Base-by-base conservation (phyloP, 2,113 vertebrate genomes). In the Mesembrinibis cayennensis region DNA sequence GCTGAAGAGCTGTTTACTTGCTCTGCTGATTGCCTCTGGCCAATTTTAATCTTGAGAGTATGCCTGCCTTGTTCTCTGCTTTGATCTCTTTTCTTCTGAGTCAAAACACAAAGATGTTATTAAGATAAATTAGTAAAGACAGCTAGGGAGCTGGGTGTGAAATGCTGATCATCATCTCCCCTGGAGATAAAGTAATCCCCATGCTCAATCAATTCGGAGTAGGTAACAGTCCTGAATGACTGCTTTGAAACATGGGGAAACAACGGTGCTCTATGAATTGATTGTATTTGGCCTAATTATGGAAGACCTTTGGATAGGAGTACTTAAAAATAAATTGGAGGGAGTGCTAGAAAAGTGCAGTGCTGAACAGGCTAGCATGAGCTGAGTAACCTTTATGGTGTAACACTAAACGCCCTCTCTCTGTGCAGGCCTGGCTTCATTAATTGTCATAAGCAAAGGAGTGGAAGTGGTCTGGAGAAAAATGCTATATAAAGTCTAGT, bases 41-140 rank as follows among this genome's bases (percentile, higher is more conserved):
- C 70, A 95, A 13, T 91, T 95, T 94, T 90, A 95, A 96, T 96
- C 81, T 83, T 77, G 78, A 85, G 67, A 94, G 78, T 86, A 61
- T 58, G 91, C 78, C 45, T 73, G 70, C 66, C 66, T 34, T 84
- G 62, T 97, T 96, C 91, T 79, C 58, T 85, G 49, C 96, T 97
- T 97, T 97, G 93, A 97, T 97, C 78, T 95, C 50, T 72, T 91
- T 87, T 74, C 62, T 93, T 95, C 93, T 88, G 84, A 95, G 81
- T 94, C 84, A 93, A 97, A 97, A 89, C 87, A 95, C 66, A 80
- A 90, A 95, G 93, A 95, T 95, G 78, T 95, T 94, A 96, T 96
- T 96, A 97, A 93, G 96, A 97, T 96, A 96, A 96, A 95, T 95
- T 95, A 94, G 82, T 93, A 83, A 96, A 96, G 89, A 95, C 73